These are phyloP conservation scores for Chironomus tentans DNA, from an alignment of 2,888 invertebrate genomes.

Conservation along the genomic window DNA sequence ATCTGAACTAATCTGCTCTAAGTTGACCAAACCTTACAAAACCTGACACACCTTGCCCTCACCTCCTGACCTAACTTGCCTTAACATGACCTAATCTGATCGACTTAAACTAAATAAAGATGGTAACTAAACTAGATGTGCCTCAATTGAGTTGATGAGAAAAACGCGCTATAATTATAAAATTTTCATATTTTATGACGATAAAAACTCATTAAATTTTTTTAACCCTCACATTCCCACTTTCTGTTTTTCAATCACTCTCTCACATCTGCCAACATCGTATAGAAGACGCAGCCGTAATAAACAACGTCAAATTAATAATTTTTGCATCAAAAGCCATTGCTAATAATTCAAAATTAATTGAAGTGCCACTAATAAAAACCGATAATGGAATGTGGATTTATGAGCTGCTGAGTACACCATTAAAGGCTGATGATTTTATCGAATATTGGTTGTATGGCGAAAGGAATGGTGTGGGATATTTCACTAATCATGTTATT, in stretches of 20 bases:
- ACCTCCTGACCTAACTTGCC: too few species aligned
- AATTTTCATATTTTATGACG: too few species aligned
- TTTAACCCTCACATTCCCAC: not conserved
- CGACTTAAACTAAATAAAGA: too few species aligned
- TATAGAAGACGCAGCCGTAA: not conserved
- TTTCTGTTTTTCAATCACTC: not conserved
- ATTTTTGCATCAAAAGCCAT: not conserved
- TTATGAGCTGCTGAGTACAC: not conserved
- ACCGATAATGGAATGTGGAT: constrained; percentile 14
- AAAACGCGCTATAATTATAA: too few species aligned
- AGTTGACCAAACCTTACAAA: too few species aligned
- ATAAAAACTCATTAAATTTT: not conserved
- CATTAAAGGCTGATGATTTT: not conserved
- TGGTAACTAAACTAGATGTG: too few species aligned
- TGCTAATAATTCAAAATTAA: constrained; percentile 9
- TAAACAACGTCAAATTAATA: not conserved
- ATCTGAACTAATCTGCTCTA: too few species aligned
- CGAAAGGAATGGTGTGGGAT: not conserved
- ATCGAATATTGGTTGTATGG: not conserved
- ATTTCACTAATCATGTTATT: not conserved
- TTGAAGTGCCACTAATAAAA: not conserved
- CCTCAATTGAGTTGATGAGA: too few species aligned
- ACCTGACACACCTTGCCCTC: too few species aligned
- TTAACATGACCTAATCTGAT: too few species aligned
- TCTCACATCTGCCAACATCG: not conserved